Conservation (phyloP, 2,888 invertebrate genomes). For the Slavum lentiscoides region DNA sequence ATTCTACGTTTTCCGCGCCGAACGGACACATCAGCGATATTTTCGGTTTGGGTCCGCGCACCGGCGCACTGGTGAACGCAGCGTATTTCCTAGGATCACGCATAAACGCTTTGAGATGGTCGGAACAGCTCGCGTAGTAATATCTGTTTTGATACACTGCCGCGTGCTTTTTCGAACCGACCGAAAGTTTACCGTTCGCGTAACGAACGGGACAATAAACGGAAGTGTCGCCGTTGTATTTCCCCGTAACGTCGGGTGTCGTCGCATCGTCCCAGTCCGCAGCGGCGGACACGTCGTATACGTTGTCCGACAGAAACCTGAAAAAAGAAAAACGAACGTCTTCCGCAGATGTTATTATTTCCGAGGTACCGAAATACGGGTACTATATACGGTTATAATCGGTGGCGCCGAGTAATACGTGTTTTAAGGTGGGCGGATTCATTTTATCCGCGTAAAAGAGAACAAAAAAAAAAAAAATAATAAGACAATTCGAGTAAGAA, state of each 20-base stretch:
- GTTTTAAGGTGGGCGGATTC: no score
- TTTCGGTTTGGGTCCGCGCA: slow-evolving; percentile 1
- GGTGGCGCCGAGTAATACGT: no score
- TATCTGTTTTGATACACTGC: slow-evolving; percentile 34
- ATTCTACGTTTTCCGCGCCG: not conserved
- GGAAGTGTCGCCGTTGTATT: slow-evolving; percentile 32
- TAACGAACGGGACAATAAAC: slow-evolving; percentile 28
- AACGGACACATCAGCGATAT: slow-evolving; percentile 2
- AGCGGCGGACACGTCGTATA: not conserved
- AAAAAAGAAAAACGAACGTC: not conserved
- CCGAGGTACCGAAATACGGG: no score
- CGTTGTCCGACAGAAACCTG: slow-evolving; percentile 6
- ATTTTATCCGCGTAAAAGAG: no score
- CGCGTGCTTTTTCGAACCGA: slow-evolving; percentile 16
- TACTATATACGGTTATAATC: no score
- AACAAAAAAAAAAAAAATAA: no score
- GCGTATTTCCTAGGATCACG: slow-evolving; percentile 1
- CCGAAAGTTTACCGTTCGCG: not conserved
- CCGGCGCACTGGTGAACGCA: not conserved
- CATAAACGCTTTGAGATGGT: not conserved
- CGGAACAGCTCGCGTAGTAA: slow-evolving; percentile 24
- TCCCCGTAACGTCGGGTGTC: not conserved
- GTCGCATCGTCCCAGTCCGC: not conserved
- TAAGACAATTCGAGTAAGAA: no score
- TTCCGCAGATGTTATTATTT: no score